A percentile compares a stretch with the other conserved stretches of the same genome.
Conservation (phyloP, 1,140 invertebrate genomes). For the Galleria mellonella region DNA sequence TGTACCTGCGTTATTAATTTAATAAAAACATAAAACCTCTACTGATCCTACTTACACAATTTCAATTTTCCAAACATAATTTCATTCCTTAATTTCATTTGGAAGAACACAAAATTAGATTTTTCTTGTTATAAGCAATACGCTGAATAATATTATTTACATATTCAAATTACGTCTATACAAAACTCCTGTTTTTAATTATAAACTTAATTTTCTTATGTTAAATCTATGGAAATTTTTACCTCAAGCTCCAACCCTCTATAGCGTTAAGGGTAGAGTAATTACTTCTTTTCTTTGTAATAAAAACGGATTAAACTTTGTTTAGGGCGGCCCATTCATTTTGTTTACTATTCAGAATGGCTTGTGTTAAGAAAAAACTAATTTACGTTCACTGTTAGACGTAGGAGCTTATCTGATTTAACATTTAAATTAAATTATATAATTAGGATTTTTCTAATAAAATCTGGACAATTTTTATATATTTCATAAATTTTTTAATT, state of each 20-base stretch:
- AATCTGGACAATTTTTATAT: too few species aligned
- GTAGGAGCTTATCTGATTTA: conserved; percentile 35
- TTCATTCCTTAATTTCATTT: conserved; percentile 13
- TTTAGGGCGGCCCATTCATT: conserved; percentile 70
- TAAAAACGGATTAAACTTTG: conserved; percentile 74
- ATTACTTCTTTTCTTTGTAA: conserved; percentile 74
- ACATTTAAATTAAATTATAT: conserved; percentile 46
- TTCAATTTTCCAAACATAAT: conserved; percentile 5
- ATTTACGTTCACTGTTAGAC: conserved; percentile 43
- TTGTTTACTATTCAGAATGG: conserved; percentile 70
- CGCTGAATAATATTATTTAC: conserved; percentile 56
- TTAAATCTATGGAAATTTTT: conserved; percentile 74
- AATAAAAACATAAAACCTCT: neutral
- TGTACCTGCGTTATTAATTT: neutral
- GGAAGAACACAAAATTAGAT: conserved; percentile 28
- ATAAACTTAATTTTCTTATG: conserved; percentile 74
- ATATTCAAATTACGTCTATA: conserved; percentile 71
- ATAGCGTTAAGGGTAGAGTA: conserved; percentile 66
- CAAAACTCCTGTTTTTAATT: conserved; percentile 72
- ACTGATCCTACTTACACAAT: neutral
- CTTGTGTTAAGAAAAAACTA: conserved; percentile 60
- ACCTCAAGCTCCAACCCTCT: conserved; percentile 66
- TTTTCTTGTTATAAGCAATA: conserved; percentile 41
- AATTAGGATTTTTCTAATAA: neutral
- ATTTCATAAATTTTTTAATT: too few species aligned